Evolutionary conservation across 2,113 vertebrate species (phyloP), one percentile per base, ranked within the genome.

Genomic region (Pica pica): DNA sequence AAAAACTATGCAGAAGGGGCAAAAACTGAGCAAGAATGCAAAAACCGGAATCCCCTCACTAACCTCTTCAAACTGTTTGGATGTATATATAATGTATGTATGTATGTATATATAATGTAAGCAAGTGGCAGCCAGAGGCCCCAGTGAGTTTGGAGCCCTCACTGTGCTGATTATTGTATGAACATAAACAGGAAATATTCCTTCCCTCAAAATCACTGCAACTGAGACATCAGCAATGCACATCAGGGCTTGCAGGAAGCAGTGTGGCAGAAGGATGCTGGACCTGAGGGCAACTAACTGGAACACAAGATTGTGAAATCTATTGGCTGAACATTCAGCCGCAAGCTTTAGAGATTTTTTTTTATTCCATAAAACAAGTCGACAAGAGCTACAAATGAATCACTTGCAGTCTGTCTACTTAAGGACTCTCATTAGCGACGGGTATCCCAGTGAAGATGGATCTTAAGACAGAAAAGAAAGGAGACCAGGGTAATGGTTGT

Each of bases 371-470:
- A 39, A 80, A 91, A 65, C 47, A 86, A 93, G 88, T 60, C 24
- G 27, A 74, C 59, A 90, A 82, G 84, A 80, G 75, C 83, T 86
- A 70, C 42, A 77, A 87, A 94, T 88, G 55, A 87, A 95, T 95
- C 81, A 87, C 63, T 83, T 74, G 41, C 33, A 30, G 49, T 70
- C 87, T 91, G 94, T 60, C 81, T 82, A 23, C 93, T 93, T 95
- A 96, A 95, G 91, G 78, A 73, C 59, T 88, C 82, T 75, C 83
- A 93, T 95, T 96, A 96, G 80, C 68, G 64, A 86, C 1, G 6
- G 59, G 33, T 55, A 81, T 80, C 55, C 27, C 15, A 6, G 64
- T 75, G 68, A 93, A 92, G 87, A 90, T 63, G 63, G 68, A 93
- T 94, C 82, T 80, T 63, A 46, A 90, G 55, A 70, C 42, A 83